Evolutionary conservation across 2,797 vertebrate species (phyloP).

Genomic region (Mormyrops boulengeri): DNA sequence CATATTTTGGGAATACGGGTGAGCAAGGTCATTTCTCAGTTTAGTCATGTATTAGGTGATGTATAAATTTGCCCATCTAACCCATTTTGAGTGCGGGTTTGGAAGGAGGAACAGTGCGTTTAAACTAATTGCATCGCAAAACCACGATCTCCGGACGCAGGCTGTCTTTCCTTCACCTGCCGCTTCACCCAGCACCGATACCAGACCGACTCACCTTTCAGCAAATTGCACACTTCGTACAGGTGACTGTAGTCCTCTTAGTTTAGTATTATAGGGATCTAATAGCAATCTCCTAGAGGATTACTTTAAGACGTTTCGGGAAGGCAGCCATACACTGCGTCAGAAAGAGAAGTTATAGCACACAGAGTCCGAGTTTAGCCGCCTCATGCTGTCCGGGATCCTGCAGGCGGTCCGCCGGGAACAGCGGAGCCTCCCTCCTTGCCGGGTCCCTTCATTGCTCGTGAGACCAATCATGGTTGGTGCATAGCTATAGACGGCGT

Average conservation of each 20-base stretch:
- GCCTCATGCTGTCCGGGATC: slow-evolving; percentile 50
- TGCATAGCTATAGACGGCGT: neutral
- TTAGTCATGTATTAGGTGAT: neutral
- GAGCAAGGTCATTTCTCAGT: neutral
- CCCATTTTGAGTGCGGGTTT: neutral
- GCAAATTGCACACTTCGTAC: neutral
- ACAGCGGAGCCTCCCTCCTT: slow-evolving; percentile 43
- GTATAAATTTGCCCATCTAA: neutral
- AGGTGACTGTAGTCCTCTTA: slow-evolving; percentile 1
- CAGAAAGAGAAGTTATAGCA: neutral
- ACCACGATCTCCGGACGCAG: neutral
- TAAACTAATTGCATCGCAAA: neutral
- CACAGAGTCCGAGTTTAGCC: neutral
- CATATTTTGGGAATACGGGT: neutral
- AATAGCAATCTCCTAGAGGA: slow-evolving; percentile 11
- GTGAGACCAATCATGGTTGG: slow-evolving; percentile 53
- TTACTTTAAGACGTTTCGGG: neutral
- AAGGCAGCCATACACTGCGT: neutral
- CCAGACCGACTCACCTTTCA: neutral
- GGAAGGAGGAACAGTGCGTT: neutral
- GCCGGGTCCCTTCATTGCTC: slow-evolving; percentile 38
- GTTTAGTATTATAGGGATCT: slow-evolving; percentile 5
- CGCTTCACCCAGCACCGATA: neutral
- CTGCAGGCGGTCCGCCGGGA: slow-evolving; percentile 33
- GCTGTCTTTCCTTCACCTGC: neutral